Evolutionary conservation across 2,888 invertebrate genomes (phyloP), one percentile per base, ranked within the genome.

Genomic region (Nomada fabriciana): DNA sequence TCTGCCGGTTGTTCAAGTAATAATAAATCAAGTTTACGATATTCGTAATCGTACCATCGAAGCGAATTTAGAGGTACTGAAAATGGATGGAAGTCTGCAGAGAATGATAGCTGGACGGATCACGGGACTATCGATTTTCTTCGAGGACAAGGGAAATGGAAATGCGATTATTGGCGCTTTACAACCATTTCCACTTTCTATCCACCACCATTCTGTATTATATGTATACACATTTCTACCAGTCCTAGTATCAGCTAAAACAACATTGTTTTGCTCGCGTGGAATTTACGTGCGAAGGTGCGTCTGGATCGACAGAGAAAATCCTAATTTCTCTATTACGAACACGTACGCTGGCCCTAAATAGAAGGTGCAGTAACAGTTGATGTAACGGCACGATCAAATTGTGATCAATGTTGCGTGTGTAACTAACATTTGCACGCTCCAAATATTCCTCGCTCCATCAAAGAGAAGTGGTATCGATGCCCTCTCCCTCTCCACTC

Each of bases 391-490:
- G 75, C 84, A 75, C 76, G 80, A 82, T 86, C 87, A 87, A 87
- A 87, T 87, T 84, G 84, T 86, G 86, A 84, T 87, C 84, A 84
- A 83, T 86, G 86, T 86, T 70, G 82, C 85, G 87, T 84, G 78
- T 76, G 80, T 77, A 82, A 83, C 86, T 68, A 84, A 87, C 86
- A 84, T 87, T 87, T 86, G 80, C 86, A 84, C 84, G 87, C 82
- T 52, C 77, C 80, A 80, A 85, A 82, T 84, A 82, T 84, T 79
- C 81, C 60, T 71, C 50, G 69, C 60, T 29, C 70, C 72, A 75
- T 79, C 77, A 77, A 86, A 80, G 81, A 63, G 85, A 78, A 63
- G 64, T 67, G 76, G 78, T 69, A 79, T 83, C 85, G 83, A 86
- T 84, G 70, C 55, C 47, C 4, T 42, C n/a, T 55, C 59, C 15